phyloP scores from a whole-genome alignment of 2,888 invertebrate species.

The Cylloceria caligata region DNA sequence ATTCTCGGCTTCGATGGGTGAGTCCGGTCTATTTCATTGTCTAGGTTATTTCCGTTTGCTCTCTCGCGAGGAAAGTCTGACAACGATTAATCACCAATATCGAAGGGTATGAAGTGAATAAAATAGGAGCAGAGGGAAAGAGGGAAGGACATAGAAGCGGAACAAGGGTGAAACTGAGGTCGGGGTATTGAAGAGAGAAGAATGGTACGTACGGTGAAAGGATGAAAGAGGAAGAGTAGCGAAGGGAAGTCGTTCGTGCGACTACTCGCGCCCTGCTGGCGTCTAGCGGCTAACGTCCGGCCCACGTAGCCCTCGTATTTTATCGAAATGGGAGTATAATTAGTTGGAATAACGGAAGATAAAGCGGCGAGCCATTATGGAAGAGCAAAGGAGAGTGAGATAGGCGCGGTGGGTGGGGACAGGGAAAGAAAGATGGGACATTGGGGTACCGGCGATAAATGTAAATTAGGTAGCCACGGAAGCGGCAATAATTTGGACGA shows the following conservation, averaged over 20 bases:
- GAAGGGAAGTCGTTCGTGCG: constrained; percentile 63
- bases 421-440: constrained; percentile 52
- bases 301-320: constrained; percentile 78
- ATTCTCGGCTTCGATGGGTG: not conserved
- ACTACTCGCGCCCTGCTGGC: constrained; percentile 64
- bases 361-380: constrained; percentile 81
- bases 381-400: constrained; percentile 64
- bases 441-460: constrained; percentile 79
- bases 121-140: constrained; percentile 23
- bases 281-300: constrained; percentile 68
- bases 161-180: constrained; percentile 41
- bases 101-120: constrained; percentile 42
- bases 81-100: constrained; percentile 62
- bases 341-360: constrained; percentile 83
- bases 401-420: not conserved
- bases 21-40: constrained; percentile 45
- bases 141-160: not conserved
- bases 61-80: constrained; percentile 11
- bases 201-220: constrained; percentile 2
- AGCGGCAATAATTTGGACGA: constrained; percentile 80
- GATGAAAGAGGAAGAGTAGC: constrained; percentile 59
- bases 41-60: constrained; percentile 41
- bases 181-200: constrained; percentile 32
- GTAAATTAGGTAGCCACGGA: constrained; percentile 82
- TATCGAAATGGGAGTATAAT: constrained; percentile 83